A percentile compares a stretch with the other conserved stretches of the same genome.
These are phyloP conservation scores for Globodera ellingtonae DNA, from an alignment of 1,140 invertebrate species.

Conservation along the genomic window DNA sequence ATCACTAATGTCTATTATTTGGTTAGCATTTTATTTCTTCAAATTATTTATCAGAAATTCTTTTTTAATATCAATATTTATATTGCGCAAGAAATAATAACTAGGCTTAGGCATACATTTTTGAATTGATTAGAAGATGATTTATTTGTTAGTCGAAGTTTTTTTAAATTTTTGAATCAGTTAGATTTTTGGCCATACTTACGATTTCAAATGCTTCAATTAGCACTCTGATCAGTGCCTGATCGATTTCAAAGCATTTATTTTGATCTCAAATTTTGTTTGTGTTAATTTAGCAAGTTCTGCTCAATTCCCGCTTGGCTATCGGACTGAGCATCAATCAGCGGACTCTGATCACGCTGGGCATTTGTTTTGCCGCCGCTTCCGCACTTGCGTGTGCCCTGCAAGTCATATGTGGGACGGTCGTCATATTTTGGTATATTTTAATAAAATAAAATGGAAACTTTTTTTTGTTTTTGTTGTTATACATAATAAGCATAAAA, in stretches of 20 bases:
- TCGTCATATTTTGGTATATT: slow-evolving; percentile 48
- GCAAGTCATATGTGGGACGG: slow-evolving; percentile 49
- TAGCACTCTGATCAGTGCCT: too few species aligned
- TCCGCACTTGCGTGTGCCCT: slow-evolving; percentile 55
- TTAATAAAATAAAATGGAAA: too few species aligned
- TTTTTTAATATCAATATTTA: background rate
- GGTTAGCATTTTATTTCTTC: slow-evolving; percentile 31
- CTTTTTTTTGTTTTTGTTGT: too few species aligned
- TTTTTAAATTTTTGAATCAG: too few species aligned
- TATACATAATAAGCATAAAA: too few species aligned
- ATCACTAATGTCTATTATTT: slow-evolving; percentile 64
- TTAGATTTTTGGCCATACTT: too few species aligned
- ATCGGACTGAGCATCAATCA: slow-evolving; percentile 41
- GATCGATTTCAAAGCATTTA: too few species aligned
- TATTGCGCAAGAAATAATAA: too few species aligned
- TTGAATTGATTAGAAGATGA: too few species aligned
- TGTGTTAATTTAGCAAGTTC: slow-evolving; percentile 44
- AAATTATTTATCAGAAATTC: slow-evolving; percentile 6
- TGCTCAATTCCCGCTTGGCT: slow-evolving; percentile 42
- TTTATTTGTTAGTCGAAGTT: too few species aligned
- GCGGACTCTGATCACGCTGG: slow-evolving; percentile 53
- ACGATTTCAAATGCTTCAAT: too few species aligned
- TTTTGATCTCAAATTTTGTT: background rate
- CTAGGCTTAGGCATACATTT: too few species aligned
- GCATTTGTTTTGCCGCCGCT: slow-evolving; percentile 56